Conservation (phyloP, 1,140 invertebrate genomes). For the Drosophila bocki region DNA sequence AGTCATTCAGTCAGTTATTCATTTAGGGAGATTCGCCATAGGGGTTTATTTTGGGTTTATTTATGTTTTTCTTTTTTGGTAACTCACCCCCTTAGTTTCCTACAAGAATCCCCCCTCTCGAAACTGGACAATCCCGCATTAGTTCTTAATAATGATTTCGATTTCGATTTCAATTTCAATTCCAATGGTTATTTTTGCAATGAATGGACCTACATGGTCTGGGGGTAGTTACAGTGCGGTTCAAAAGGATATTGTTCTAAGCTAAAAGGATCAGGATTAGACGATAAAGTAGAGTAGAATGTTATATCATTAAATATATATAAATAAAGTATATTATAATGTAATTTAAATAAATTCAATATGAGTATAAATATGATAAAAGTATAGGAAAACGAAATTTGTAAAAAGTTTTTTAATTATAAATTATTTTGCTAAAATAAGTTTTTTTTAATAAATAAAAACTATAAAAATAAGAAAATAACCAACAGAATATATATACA, state of each 20-base stretch:
- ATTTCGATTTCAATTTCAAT: background rate
- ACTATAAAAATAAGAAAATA: too few species aligned
- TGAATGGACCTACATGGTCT: conserved; percentile 36
- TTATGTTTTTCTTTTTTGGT: background rate
- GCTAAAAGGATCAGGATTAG: background rate
- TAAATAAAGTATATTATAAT: background rate
- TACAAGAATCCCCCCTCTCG: background rate
- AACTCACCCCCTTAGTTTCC: conserved; percentile 12
- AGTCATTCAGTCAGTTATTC: background rate
- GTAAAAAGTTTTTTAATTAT: too few species aligned
- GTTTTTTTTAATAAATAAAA: too few species aligned
- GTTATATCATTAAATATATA: too few species aligned
- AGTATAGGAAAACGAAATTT: too few species aligned
- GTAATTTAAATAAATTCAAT: background rate
- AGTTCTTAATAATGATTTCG: background rate
- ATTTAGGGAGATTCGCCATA: conserved; percentile 35
- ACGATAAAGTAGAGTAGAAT: background rate
- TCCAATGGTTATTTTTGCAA: background rate
- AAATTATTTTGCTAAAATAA: too few species aligned
- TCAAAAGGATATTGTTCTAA: background rate
- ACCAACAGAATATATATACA: too few species aligned
- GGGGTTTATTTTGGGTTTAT: conserved; percentile 20
- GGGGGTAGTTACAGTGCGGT: conserved; percentile 29
- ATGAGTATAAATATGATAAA: too few species aligned
- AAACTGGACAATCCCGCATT: conserved; percentile 28